Conservation (phyloP, 2,113 vertebrate species). For the Urocolius indicus region DNA sequence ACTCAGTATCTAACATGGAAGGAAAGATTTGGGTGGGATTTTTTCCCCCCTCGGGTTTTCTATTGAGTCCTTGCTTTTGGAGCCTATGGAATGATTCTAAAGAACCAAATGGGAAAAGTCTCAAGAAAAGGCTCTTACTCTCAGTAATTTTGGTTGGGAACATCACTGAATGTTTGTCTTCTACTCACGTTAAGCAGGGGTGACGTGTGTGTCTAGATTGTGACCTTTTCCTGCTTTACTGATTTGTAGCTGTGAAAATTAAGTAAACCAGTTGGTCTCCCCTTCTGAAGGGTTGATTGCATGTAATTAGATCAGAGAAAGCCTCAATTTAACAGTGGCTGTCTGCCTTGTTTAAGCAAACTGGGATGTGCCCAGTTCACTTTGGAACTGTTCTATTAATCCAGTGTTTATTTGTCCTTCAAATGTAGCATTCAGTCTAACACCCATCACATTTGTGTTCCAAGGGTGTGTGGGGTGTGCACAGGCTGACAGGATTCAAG, state of each 20-base stretch:
- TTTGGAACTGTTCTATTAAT: neutral
- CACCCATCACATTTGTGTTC: neutral
- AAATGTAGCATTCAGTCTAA: neutral
- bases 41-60: neutral
- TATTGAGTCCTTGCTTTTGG: neutral
- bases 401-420: neutral
- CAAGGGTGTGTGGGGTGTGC: neutral
- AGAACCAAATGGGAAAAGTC: neutral
- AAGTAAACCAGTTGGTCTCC: neutral
- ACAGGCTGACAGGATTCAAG: neutral
- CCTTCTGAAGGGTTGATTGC: neutral
- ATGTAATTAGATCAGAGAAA: constrained; percentile 5
- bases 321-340: neutral
- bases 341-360: neutral
- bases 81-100: neutral
- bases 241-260: neutral
- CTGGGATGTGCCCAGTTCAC: neutral
- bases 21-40: neutral
- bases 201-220: neutral
- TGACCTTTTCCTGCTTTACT: neutral
- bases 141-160: neutral
- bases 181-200: neutral
- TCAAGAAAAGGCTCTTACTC: neutral
- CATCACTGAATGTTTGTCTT: neutral
- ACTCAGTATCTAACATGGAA: neutral